A percentile compares a stretch with the other conserved stretches of the same genome.
phyloP scores from a whole-genome alignment of 2,113 vertebrate genomes.

The Pelodiscus sinensis region DNA sequence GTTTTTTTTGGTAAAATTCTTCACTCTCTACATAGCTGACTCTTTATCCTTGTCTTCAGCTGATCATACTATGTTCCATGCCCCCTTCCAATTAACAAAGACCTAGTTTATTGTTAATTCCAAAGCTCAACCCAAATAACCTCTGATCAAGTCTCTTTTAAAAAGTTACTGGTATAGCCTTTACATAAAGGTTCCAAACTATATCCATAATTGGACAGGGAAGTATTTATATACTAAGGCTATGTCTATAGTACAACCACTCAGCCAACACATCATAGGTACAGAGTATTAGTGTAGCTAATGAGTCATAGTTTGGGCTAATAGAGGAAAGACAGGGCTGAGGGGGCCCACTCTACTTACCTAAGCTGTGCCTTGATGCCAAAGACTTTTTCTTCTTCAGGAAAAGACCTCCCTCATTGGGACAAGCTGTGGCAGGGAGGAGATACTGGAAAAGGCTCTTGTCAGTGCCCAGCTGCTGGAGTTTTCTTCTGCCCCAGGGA shows the following conservation, averaged over 20 bases:
- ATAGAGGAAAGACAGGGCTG: not conserved
- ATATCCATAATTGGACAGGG: not conserved
- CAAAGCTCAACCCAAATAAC: not conserved
- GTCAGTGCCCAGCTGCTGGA: not conserved
- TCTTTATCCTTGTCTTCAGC: not conserved
- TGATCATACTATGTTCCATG: accelerated
- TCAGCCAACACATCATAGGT: not conserved
- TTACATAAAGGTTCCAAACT: not conserved
- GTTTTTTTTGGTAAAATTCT: not conserved
- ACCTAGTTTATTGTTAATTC: not conserved
- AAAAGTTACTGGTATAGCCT: not conserved
- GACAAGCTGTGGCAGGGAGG: too few relatives aligned
- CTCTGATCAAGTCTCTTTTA: not conserved
- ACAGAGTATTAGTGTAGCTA: not conserved
- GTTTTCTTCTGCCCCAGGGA: not conserved
- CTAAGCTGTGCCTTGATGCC: not conserved
- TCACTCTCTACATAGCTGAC: not conserved
- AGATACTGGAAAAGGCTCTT: not conserved
- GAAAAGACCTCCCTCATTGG: not conserved
- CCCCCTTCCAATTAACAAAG: not conserved
- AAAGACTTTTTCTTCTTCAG: not conserved
- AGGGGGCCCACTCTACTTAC: not conserved
- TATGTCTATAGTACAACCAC: not conserved
- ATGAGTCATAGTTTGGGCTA: not conserved
- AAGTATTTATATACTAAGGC: not conserved